Evolutionary conservation across 2,797 vertebrate species (phyloP).

Genomic region (Leptatherina wallacei): DNA sequence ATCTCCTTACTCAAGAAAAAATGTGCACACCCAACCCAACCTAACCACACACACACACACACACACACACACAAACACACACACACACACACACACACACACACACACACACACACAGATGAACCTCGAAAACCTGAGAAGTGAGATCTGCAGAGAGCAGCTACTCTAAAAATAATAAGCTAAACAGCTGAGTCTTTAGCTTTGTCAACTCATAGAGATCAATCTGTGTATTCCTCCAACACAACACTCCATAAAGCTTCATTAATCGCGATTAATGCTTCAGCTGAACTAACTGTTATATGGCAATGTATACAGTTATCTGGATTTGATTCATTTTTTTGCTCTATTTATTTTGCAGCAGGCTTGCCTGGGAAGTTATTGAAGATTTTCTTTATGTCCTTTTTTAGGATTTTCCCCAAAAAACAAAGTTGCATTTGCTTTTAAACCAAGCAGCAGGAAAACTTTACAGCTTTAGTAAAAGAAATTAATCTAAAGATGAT

Average conservation of each 20-base stretch:
- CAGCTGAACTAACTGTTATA: not conserved
- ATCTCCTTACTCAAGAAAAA: slow-evolving; percentile 66
- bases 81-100: slow-evolving; percentile 29
- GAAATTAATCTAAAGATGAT: too few relatives aligned
- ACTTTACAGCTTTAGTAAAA: too few relatives aligned
- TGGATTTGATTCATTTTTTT: not conserved
- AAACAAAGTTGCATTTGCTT: too few relatives aligned
- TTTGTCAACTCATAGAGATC: slow-evolving; percentile 6
- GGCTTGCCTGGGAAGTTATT: not conserved
- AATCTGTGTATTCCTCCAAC: slow-evolving; percentile 20
- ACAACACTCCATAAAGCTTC: slow-evolving; percentile 16
- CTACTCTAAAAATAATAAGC: slow-evolving; percentile 26
- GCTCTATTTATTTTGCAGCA: not conserved
- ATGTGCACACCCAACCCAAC: slow-evolving; percentile 17
- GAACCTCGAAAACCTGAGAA: slow-evolving; percentile 38
- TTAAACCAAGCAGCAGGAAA: too few relatives aligned
- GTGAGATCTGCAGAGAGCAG: slow-evolving; percentile 20
- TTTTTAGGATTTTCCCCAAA: too few relatives aligned
- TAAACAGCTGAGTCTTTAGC: slow-evolving; percentile 53
- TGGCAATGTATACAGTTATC: not conserved
- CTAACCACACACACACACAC: slow-evolving; percentile 11
- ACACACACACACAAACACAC: slow-evolving; percentile 1
- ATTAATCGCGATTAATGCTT: not conserved
- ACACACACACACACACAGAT: slow-evolving; percentile 23
- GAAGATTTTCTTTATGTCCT: too few relatives aligned